These are phyloP conservation scores for Sebastes schlegelii DNA, from an alignment of 2,113 vertebrate species.

Conservation along the genomic window DNA sequence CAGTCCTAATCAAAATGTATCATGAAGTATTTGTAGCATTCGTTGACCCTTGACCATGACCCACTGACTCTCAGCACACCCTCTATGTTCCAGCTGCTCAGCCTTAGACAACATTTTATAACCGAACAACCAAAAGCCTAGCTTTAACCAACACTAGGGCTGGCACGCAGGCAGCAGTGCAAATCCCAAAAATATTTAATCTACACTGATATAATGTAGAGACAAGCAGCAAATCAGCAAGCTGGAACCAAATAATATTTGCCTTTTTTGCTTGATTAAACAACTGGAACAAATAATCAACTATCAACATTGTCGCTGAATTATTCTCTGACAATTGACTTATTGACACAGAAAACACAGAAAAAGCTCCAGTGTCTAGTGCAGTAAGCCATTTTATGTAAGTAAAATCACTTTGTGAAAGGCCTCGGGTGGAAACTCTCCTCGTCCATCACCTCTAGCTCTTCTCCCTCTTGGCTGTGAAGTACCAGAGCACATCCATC, in stretches of 20 bases:
- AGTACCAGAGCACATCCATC: constrained; percentile 41
- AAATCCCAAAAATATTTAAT: neutral
- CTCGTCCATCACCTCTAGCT: constrained; percentile 25
- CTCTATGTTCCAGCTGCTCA: constrained; percentile 6
- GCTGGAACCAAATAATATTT: neutral
- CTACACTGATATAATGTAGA: neutral
- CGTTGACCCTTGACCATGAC: neutral
- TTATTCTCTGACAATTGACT: neutral
- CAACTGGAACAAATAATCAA: neutral
- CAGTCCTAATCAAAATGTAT: neutral
- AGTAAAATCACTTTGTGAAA: constrained; percentile 3
- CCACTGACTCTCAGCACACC: neutral
- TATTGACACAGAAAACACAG: too few relatives aligned
- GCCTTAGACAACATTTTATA: neutral
- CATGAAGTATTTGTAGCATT: constrained; percentile 24
- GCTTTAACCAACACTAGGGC: neutral
- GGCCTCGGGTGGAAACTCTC: constrained; percentile 7
- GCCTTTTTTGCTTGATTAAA: neutral
- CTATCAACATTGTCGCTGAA: neutral
- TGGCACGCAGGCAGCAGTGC: neutral
- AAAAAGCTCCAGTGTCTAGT: neutral
- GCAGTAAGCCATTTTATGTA: neutral
- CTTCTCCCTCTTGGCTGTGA: constrained; percentile 50
- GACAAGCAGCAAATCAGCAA: neutral
- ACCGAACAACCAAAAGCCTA: neutral